These are phyloP conservation scores for Mythimna albipuncta DNA, from an alignment of 2,888 invertebrate genomes.

Conservation along the genomic window DNA sequence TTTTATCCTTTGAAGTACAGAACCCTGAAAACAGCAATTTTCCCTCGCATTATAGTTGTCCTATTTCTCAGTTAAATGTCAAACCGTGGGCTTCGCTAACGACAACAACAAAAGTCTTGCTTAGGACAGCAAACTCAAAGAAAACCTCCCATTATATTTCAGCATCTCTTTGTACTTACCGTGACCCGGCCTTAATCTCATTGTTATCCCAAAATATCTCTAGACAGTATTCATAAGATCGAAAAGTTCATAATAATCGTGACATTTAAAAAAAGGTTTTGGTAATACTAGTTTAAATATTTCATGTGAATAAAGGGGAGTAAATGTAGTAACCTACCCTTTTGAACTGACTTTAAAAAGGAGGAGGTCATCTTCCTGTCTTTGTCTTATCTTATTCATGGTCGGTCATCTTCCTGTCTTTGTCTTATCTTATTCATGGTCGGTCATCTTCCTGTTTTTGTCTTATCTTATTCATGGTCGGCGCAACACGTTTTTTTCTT, in stretches of 20 bases:
- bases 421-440: too few relatives aligned
- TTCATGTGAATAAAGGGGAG: too few relatives aligned
- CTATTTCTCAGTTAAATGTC: not conserved
- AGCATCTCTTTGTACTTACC: conserved; percentile 11
- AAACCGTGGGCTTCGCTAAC: not conserved
- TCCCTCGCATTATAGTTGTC: not conserved
- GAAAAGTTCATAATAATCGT: conserved; percentile 9
- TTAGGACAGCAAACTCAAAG: not conserved
- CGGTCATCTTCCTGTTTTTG: too few relatives aligned
- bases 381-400: too few relatives aligned
- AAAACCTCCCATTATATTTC: conserved; percentile 1
- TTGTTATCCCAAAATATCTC: conserved; percentile 19
- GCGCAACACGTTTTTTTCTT: too few relatives aligned
- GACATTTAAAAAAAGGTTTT: conserved; percentile 27
- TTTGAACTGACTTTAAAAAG: too few relatives aligned
- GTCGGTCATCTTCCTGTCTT: too few relatives aligned
- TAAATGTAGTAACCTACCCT: too few relatives aligned
- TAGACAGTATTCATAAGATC: conserved; percentile 8
- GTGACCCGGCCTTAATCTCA: not conserved
- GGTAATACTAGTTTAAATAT: not conserved
- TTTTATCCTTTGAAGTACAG: too few relatives aligned
- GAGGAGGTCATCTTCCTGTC: too few relatives aligned
- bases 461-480: too few relatives aligned
- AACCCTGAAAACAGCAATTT: too few relatives aligned
- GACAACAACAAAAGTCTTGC: not conserved